Evolutionary conservation across 2,113 vertebrate genomes (phyloP).

Genomic region (Balaenoptera acutorostrata): DNA sequence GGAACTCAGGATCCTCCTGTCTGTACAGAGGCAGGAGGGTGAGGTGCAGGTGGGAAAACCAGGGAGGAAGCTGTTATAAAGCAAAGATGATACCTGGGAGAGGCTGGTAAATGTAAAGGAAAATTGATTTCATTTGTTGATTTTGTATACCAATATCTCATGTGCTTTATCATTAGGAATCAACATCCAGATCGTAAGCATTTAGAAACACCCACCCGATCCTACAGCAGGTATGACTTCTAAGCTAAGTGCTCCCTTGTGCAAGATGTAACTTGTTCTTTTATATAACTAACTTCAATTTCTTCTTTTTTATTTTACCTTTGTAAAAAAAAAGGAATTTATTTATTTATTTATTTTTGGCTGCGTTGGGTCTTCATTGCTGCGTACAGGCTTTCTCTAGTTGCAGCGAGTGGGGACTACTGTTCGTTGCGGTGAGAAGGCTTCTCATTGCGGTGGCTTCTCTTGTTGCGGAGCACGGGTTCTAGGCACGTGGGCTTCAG

Average conservation of each 20-base stretch:
- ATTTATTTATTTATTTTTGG: too few relatives aligned
- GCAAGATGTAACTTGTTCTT: neutral
- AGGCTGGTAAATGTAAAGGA: neutral
- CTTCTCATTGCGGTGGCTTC: too few relatives aligned
- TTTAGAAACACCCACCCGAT: neutral
- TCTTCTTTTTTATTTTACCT: neutral
- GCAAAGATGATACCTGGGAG: neutral
- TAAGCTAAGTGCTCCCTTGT: neutral
- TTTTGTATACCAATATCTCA: neutral
- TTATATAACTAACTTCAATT: slow-evolving; percentile 3
- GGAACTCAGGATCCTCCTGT: neutral
- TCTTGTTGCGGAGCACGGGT: too few relatives aligned
- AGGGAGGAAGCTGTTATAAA: neutral
- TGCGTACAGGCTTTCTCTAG: too few relatives aligned
- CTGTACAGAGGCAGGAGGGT: neutral
- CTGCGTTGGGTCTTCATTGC: too few relatives aligned
- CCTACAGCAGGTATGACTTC: neutral
- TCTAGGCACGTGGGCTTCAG: too few relatives aligned
- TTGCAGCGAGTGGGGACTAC: fast-evolving
- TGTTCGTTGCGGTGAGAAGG: too few relatives aligned
- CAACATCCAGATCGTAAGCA: neutral
- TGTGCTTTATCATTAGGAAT: neutral
- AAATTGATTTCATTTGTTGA: neutral
- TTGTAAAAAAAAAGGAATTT: too few relatives aligned
- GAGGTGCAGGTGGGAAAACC: neutral